Base-by-base conservation (phyloP, 1,140 invertebrate species). In the Telenomus remus region DNA sequence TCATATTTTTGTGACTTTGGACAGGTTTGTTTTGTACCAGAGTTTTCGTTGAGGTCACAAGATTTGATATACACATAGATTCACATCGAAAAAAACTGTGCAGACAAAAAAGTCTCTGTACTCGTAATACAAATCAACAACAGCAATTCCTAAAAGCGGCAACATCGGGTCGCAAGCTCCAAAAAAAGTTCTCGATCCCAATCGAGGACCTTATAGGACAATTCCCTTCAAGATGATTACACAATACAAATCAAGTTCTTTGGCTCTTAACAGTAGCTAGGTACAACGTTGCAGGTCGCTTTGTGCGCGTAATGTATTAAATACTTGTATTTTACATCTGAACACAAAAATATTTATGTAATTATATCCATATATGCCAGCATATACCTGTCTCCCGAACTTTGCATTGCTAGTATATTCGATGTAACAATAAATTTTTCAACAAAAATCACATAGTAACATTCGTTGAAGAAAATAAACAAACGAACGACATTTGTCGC, bases 261-360 rank as follows among this genome's bases (percentile, higher is more conserved):
- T 63, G 55, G 27, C 10, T 12, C 34, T 57, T 47, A 68, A 57
- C 61, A 65, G 47, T 59, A 70, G 33, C 49, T 69, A 69, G 53
- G 53, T 76, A 72, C 56, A 69, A 69, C 49, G 54, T 63, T 77
- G 55, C 68, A 79, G 64, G 63, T 75, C 61, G 66, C 75, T 79
- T 68, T 79, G 72, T 78, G 71, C 75, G 75, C 71, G 42, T 54
- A 53, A 43, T 71, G 64, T 72, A 59, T 78, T 70, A 73, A 76
- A 57, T 69, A 75, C 47, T 61, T 53, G 39, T 65, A 39, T 39
- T 6, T 27, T 27, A 6, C 6, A 1, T 27, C 60, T 71, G 55
- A 78, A 73, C 68, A 71, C 48, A 63, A 71, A 66, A 55, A 76
- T 79, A 79, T 79, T 75, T 77, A 80, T 13, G 2, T 77, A 77